phyloP scores from a whole-genome alignment of 1,140 invertebrate species.

The Myzus persicae region DNA sequence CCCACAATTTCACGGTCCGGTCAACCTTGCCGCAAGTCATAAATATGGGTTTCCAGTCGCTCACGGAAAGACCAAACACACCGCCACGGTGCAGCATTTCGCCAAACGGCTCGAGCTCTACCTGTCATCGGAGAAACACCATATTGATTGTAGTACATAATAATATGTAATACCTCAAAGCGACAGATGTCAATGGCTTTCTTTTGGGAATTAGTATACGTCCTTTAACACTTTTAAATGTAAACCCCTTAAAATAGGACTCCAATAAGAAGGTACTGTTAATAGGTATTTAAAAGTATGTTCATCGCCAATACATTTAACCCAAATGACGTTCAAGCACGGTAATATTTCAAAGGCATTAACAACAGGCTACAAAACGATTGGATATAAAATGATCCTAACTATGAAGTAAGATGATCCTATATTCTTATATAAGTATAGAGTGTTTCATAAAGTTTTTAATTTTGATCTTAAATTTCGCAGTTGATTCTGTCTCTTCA shows the following conservation, averaged over 20 bases:
- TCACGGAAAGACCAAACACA: constrained; percentile 81
- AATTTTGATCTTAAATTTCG: too few species aligned
- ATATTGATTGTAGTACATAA: not conserved
- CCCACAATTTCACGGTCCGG: constrained; percentile 86
- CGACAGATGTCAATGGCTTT: not conserved
- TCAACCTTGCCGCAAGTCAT: constrained; percentile 83
- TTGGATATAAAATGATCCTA: too few species aligned
- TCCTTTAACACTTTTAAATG: not conserved
- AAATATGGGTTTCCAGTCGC: constrained; percentile 87
- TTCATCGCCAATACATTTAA: too few species aligned
- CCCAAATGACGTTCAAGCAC: too few species aligned
- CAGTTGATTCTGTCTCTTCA: too few species aligned
- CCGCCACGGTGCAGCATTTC: constrained; percentile 80
- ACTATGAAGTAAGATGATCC: too few species aligned
- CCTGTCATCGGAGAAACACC: not conserved
- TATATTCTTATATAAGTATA: too few species aligned
- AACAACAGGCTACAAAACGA: too few species aligned
- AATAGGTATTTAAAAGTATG: too few species aligned
- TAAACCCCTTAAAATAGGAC: not conserved
- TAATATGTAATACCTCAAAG: not conserved
- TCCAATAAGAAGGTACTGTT: too few species aligned
- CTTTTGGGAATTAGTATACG: not conserved
- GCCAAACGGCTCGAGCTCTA: constrained; percentile 69
- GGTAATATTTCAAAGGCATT: too few species aligned
- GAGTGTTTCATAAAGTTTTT: too few species aligned